Conservation (phyloP, 2,113 vertebrate species). For the Campylomormyrus tamandua region DNA sequence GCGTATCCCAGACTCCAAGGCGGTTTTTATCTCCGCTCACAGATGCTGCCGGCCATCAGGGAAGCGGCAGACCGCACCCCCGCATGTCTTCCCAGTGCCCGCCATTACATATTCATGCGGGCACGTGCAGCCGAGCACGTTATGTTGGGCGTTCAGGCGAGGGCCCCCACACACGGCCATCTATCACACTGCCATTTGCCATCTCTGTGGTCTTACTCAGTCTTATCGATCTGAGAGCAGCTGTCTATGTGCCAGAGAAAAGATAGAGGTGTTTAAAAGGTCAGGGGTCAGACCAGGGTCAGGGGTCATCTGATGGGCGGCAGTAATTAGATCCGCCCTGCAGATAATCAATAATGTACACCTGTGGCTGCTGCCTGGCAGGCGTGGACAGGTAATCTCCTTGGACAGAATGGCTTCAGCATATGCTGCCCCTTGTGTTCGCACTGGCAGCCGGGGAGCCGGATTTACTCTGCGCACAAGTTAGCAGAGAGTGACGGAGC, state of each 20-base stretch:
- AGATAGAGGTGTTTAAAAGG: background rate
- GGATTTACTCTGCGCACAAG: background rate
- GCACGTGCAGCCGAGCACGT: background rate
- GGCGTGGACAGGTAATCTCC: background rate
- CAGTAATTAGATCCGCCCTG: background rate
- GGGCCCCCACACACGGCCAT: background rate
- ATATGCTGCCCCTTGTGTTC: background rate
- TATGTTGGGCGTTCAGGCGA: background rate
- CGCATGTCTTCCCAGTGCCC: background rate
- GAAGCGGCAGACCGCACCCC: background rate
- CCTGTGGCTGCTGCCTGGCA: background rate
- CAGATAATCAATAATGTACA: background rate
- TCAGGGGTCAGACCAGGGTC: background rate
- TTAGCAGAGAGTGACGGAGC: background rate
- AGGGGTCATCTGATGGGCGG: background rate
- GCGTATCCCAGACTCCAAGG: background rate
- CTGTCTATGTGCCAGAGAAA: background rate
- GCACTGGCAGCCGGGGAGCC: background rate
- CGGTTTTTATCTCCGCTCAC: background rate
- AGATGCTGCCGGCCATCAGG: background rate
- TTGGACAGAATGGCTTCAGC: background rate
- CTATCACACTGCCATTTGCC: background rate
- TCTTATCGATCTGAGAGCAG: constrained; percentile 2
- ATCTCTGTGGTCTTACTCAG: background rate
- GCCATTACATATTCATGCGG: background rate